Percentiles rank a stretch among this genome's conserved stretches.
These are phyloP conservation scores for Phengaris alcon DNA, from an alignment of 2,888 invertebrate genomes.

Conservation along the genomic window DNA sequence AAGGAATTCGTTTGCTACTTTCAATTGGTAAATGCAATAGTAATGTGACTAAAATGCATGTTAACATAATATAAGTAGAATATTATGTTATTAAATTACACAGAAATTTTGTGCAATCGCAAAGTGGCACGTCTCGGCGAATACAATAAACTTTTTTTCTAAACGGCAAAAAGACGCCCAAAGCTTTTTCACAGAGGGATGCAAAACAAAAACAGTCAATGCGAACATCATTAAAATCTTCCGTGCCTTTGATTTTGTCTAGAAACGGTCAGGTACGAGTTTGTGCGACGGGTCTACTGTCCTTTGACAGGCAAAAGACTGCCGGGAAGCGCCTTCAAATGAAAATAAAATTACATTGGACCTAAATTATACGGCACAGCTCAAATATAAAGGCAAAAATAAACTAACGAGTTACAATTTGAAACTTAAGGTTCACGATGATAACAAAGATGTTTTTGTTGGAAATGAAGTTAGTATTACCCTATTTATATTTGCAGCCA, in stretches of 20 bases:
- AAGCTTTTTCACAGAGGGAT: conserved; percentile 47
- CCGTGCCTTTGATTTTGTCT: conserved; percentile 74
- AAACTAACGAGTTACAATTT: conserved; percentile 18
- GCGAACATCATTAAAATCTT: conserved; percentile 79
- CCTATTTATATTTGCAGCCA: background rate
- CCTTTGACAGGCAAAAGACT: conserved; percentile 59
- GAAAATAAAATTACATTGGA: conserved; percentile 39
- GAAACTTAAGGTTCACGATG: background rate
- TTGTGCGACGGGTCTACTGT: conserved; percentile 50
- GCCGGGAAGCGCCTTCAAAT: conserved; percentile 45
- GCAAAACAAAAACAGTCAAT: conserved; percentile 66
- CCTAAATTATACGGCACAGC: conserved; percentile 32
- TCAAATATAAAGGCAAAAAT: conserved; percentile 19
- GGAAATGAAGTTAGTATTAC: background rate
- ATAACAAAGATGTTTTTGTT: conserved; percentile 7
- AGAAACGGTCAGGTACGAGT: conserved; percentile 61
- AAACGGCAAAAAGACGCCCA: conserved; percentile 36
- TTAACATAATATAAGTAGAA: background rate
- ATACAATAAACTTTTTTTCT: conserved; percentile 36
- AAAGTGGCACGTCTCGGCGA: conserved; percentile 31
- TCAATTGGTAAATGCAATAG: background rate
- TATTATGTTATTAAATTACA: background rate
- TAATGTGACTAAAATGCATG: background rate
- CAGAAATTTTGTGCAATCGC: conserved; percentile 26
- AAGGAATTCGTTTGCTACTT: background rate